Evolutionary conservation across 37 sponge, comb jelly and placozoan species (phyloP).

Genomic region (Chondrilla cf. caribensis): DNA sequence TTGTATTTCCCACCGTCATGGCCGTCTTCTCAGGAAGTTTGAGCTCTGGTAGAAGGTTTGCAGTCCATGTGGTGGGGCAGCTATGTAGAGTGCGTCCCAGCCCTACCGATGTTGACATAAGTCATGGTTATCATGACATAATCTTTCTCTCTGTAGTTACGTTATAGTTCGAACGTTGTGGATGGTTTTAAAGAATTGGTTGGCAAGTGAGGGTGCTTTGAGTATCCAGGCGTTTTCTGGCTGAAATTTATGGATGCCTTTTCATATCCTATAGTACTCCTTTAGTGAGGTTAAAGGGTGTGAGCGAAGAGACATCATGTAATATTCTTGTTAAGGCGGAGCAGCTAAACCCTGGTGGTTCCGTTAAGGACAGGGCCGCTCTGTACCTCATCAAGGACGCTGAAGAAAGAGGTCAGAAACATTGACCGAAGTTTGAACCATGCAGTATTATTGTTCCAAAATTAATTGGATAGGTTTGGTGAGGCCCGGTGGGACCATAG

Average conservation of each 20-base stretch:
- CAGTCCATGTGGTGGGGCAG: too few relatives aligned
- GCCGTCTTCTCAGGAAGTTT: too few relatives aligned
- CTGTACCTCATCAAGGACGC: conserved; percentile 87
- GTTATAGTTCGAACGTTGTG: not conserved
- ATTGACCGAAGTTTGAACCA: too few relatives aligned
- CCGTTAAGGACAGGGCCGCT: conserved; percentile 86
- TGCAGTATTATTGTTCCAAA: too few relatives aligned
- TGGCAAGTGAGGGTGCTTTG: not conserved
- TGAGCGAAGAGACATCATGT: conserved; percentile 69
- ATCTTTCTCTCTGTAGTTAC: too few relatives aligned
- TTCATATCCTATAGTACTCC: conserved; percentile 48
- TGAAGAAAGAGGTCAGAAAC: conserved; percentile 73
- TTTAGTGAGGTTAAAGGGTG: conserved; percentile 47
- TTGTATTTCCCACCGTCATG: too few relatives aligned
- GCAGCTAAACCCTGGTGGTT: conserved; percentile 80
- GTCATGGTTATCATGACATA: too few relatives aligned
- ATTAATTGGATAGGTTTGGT: too few relatives aligned
- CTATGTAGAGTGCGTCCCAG: too few relatives aligned
- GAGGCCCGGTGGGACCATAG: too few relatives aligned
- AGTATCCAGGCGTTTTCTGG: not conserved
- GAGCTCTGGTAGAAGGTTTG: too few relatives aligned
- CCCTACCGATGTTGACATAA: too few relatives aligned
- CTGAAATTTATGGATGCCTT: not conserved
- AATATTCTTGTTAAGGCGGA: conserved; percentile 74
- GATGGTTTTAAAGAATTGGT: not conserved